Percentiles rank a stretch among this genome's conserved stretches.
Evolutionary conservation across 2,888 invertebrate species (phyloP).

Genomic region (Subacronicta megacephala): DNA sequence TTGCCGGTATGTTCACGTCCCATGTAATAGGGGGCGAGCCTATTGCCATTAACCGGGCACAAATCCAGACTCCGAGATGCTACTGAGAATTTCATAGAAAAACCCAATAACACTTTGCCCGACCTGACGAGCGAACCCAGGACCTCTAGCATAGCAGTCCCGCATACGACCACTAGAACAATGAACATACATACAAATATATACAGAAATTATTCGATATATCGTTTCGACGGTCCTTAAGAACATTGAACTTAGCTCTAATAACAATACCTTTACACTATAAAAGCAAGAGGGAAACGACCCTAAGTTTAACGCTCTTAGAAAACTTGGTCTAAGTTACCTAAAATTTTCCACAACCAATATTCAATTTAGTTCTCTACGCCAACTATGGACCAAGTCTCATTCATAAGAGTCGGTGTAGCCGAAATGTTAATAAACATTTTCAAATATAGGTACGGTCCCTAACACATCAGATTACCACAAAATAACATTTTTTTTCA

Average conservation of each 20-base stretch:
- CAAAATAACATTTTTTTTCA: no score
- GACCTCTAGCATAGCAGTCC: no score
- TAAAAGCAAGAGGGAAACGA: not conserved
- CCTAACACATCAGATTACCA: no score
- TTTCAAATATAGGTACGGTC: conserved; percentile 30
- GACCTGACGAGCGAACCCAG: no score
- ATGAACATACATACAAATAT: no score
- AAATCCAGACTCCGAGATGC: no score
- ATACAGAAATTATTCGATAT: not conserved
- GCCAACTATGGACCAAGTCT: conserved; percentile 46
- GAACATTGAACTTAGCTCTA: conserved; percentile 3
- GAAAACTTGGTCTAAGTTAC: conserved; percentile 30
- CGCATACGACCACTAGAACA: no score
- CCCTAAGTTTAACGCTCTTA: not conserved
- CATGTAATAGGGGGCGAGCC: no score
- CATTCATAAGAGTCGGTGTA: conserved; percentile 28
- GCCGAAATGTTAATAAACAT: conserved; percentile 49
- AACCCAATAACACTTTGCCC: no score
- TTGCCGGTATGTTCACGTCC: no score
- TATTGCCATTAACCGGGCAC: no score
- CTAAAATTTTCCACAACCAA: conserved; percentile 31
- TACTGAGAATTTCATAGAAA: no score
- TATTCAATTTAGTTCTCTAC: conserved; percentile 46
- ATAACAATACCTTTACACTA: not conserved
- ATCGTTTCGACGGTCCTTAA: not conserved